Conservation (phyloP, 2,888 invertebrate species). For the Dasypolia templi region DNA sequence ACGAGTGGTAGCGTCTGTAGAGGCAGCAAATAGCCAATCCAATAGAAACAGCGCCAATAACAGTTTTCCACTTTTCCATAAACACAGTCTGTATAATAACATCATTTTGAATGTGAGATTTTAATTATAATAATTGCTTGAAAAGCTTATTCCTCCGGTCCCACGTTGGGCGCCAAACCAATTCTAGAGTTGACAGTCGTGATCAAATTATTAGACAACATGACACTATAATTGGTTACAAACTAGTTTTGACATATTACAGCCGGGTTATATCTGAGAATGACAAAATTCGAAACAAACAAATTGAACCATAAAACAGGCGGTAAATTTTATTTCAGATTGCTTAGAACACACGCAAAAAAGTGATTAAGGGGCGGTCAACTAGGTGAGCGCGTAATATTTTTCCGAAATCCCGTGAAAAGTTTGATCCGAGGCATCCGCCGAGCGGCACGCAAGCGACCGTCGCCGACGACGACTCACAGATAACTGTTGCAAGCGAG, state of each 20-base stretch:
- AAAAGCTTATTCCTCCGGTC: constrained; percentile 33
- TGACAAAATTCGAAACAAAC: constrained; percentile 63
- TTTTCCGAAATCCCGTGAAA: constrained; percentile 86
- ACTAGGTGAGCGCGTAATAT: constrained; percentile 77
- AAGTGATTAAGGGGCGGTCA: constrained; percentile 84
- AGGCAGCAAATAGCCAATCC: constrained; percentile 84
- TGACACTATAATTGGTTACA: constrained; percentile 44
- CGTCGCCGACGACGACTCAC: constrained; percentile 70
- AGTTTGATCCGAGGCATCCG: constrained; percentile 80
- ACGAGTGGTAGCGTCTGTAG: constrained; percentile 84
- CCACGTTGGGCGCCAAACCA: constrained; percentile 74
- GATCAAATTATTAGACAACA: constrained; percentile 43
- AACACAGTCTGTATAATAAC: constrained; percentile 68
- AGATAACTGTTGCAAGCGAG: constrained; percentile 82
- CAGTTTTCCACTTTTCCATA: constrained; percentile 78
- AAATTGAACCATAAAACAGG: constrained; percentile 79
- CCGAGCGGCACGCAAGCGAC: constrained; percentile 72
- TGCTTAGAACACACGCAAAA: constrained; percentile 86
- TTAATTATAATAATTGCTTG: constrained; percentile 9
- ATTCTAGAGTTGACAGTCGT: constrained; percentile 35
- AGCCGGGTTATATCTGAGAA: constrained; percentile 44
- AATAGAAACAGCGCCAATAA: constrained; percentile 80
- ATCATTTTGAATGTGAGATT: constrained; percentile 38
- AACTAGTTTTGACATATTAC: constrained; percentile 50
- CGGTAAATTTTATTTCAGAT: constrained; percentile 76